phyloP scores from a whole-genome alignment of 2,113 vertebrate species.

The Dicaeum eximium region DNA sequence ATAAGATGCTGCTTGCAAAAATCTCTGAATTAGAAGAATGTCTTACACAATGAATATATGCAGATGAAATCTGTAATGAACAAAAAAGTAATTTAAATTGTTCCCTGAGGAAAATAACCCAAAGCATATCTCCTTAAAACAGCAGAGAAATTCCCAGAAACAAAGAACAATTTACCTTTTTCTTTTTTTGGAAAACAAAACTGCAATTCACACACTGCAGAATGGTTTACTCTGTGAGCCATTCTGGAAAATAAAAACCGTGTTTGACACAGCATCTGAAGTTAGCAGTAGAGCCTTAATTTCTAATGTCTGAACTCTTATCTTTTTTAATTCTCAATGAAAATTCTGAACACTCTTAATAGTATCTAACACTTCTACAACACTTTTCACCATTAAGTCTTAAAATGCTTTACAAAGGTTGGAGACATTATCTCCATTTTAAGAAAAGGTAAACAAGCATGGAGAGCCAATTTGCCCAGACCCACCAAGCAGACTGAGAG shows the following conservation, averaged over 20 bases:
- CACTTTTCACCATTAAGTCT: not conserved
- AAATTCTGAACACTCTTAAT: not conserved
- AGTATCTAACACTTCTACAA: not conserved
- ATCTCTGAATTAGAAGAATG: not conserved
- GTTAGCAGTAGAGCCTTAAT: not conserved
- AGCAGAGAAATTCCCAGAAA: not conserved
- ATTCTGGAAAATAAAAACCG: not conserved
- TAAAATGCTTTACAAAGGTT: not conserved
- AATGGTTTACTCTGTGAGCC: not conserved
- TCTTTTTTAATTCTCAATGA: not conserved
- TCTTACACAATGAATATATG: not conserved
- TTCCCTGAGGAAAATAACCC: not conserved
- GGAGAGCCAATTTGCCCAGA: not conserved
- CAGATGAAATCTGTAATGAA: slow-evolving; percentile 21
- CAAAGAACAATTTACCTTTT: not conserved
- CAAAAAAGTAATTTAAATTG: not conserved
- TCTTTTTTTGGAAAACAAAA: not conserved
- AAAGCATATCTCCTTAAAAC: not conserved
- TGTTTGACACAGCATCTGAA: not conserved
- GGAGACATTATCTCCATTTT: not conserved
- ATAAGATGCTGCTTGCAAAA: not conserved
- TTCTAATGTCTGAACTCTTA: not conserved
- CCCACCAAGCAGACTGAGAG: not conserved
- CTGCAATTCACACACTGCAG: not conserved
- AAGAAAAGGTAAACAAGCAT: not conserved